Base-by-base conservation (phyloP, 2,113 vertebrate species). In the Mixornis gularis region DNA sequence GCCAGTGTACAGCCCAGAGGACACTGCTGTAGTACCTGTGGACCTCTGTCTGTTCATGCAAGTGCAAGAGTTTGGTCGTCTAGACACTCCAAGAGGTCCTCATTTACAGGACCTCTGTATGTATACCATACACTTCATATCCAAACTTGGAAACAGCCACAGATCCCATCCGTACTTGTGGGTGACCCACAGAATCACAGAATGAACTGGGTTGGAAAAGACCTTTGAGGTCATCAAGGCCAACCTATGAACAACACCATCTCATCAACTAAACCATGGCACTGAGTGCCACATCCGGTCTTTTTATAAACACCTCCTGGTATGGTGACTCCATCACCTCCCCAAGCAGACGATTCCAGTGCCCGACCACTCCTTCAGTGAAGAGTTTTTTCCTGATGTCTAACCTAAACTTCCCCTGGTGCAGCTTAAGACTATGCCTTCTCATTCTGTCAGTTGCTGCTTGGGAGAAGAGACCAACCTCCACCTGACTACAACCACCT, bases 261-360 rank as follows among this genome's bases (percentile, higher is more conserved):
- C 12, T 73, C 49, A 84, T 40, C 29, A 48, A 40, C 29, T 29
- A n/a, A 64, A 55, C 41, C 49, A 55, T n/a, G n/a, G 18, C 58
- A 46, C 40, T 38, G 17, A 72, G 29, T 55, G 41, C n/a, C n/a
- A n/a, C 0, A 0, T 46, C 18, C 48, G 55, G 22, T 22, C 17
- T 27, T 72, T 63, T 16, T 27, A 40, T 40, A 46, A 72, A 40
- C n/a, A 40, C 0, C 0, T 29, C 41, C 49, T 29, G 41, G 24
- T 12, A 64, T 5, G 9, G 27, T 48, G n/a, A 64, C 7, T 46
- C 22, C n/a, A 73, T 12, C 58, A 46, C 14, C 40, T 63, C 6
- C 18, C 18, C 15, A 1, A 1, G n/a, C 49, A 64, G 49, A 40
- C 0, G 0, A 55, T 38, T 55, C 29, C 18, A n/a, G 7, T 24